These are phyloP conservation scores for Cepphus grylle DNA, from an alignment of 2,113 vertebrate genomes.

Conservation along the genomic window DNA sequence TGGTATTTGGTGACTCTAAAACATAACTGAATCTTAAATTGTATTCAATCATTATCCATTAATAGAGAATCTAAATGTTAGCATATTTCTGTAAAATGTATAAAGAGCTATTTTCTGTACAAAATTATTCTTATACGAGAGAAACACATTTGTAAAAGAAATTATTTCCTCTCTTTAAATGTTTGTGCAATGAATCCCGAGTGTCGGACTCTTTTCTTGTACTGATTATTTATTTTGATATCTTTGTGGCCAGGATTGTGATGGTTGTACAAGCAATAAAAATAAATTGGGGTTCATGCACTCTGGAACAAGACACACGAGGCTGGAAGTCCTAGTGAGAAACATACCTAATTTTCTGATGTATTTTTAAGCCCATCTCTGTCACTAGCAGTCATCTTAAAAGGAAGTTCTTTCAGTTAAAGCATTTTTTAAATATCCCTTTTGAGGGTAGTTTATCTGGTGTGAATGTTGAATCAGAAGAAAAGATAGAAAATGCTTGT, in stretches of 20 bases:
- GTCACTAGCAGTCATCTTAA: not conserved
- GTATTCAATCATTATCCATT: not conserved
- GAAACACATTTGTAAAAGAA: constrained; percentile 69
- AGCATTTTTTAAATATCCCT: not conserved
- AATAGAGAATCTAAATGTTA: constrained; percentile 28
- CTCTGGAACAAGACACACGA: not conserved
- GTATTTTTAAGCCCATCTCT: not conserved
- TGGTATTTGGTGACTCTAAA: not conserved
- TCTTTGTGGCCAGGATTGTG: constrained; percentile 30
- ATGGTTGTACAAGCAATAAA: constrained; percentile 51
- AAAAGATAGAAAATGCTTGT: not conserved
- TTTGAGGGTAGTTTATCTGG: not conserved
- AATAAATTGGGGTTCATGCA: not conserved
- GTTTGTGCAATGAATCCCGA: constrained; percentile 67
- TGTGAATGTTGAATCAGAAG: not conserved
- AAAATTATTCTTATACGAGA: constrained; percentile 77
- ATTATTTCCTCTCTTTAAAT: constrained; percentile 68
- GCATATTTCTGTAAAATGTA: constrained; percentile 56
- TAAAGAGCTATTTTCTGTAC: constrained; percentile 77
- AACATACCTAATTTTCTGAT: not conserved
- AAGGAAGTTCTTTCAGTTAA: not conserved
- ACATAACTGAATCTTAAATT: not conserved
- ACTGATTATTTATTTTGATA: constrained; percentile 55
- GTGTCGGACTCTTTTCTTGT: constrained; percentile 54
- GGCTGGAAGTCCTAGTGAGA: not conserved